Evolutionary conservation across 2,113 vertebrate species (phyloP).

Genomic region (Perca flavescens): DNA sequence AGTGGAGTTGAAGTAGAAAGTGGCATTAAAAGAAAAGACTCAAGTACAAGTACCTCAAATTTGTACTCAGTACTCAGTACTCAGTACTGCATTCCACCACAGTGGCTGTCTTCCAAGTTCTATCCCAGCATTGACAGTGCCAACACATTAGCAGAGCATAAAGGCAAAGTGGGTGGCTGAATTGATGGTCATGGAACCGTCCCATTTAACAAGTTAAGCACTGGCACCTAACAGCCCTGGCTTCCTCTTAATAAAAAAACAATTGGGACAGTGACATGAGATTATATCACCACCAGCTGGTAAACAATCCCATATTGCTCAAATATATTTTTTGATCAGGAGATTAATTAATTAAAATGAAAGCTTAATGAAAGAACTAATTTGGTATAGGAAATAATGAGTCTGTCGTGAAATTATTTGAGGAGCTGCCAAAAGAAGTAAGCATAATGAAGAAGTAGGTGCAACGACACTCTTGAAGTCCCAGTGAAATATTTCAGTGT

Average conservation of each 20-base stretch:
- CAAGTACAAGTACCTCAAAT: no score
- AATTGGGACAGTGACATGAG: conserved; percentile 26
- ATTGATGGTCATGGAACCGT: conserved; percentile 50
- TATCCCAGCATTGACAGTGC: conserved; percentile 29
- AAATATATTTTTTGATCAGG: conserved; percentile 19
- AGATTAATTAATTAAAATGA: conserved; percentile 36
- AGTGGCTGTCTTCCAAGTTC: neutral
- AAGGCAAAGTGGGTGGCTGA: conserved; percentile 56
- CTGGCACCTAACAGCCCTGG: neutral
- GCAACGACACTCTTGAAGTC: neutral
- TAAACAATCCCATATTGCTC: conserved; percentile 33
- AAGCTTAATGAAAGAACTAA: conserved; percentile 33
- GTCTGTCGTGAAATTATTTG: conserved; percentile 9
- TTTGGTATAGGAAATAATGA: conserved; percentile 25
- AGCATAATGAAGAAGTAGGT: neutral
- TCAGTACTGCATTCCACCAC: no score
- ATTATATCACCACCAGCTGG: conserved; percentile 33
- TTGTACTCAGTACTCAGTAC: no score
- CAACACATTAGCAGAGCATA: conserved; percentile 58
- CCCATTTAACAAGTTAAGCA: conserved; percentile 47
- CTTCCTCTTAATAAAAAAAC: conserved; percentile 37
- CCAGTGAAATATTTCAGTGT: neutral
- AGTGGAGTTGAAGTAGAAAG: no score
- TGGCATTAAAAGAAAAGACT: no score
- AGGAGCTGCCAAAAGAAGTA: conserved; percentile 3